Evolutionary conservation across 2,888 invertebrate genomes (phyloP), one percentile per base, ranked within the genome.

Genomic region (Pollenia amentaria): DNA sequence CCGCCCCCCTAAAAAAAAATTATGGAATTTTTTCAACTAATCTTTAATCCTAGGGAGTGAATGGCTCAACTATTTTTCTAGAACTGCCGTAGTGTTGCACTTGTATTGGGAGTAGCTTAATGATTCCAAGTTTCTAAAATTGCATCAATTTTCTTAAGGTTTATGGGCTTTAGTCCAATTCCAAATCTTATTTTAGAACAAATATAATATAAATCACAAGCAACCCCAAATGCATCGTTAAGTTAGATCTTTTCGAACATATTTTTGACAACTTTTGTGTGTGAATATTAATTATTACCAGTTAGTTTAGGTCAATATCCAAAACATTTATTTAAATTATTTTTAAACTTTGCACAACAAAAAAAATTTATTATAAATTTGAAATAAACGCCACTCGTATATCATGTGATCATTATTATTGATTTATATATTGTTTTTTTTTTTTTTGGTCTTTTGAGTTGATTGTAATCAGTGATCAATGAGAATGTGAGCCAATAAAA

Each of bases 391-490:
- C 76, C 76, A 48, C 57, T 48, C 77, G 81, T 87, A 80, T 72
- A 84, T 87, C 87, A 84, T 81, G 62, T 80, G 80, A 77, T 81
- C 87, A 79, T 87, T 87, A 84, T 87, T 77, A 79, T 62, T 84
- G 78, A 84, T 84, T 84, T 82, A 82, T 82, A 67, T 75, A 65
- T 40, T 40, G n/a, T 14, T 67, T 29, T 10, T 75, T 60, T 69
- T 67, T 38, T 62, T 64, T 51, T 62, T 44, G 14, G 38, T 44
- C 16, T 73, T 84, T 48, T 42, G 53, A 67, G 55, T 80, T 64
- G 87, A 87, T 84, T 76, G 77, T 73, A 77, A 87, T 87, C 84
- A 81, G 72, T 84, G 87, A 87, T 84, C 84, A 87, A 87, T 84
- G 87, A 69, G 80, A 73, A 84, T 79, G 73, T 75, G 79, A 78